These are phyloP conservation scores for Leucoma salicis DNA, from an alignment of 2,888 invertebrate genomes.

Conservation along the genomic window DNA sequence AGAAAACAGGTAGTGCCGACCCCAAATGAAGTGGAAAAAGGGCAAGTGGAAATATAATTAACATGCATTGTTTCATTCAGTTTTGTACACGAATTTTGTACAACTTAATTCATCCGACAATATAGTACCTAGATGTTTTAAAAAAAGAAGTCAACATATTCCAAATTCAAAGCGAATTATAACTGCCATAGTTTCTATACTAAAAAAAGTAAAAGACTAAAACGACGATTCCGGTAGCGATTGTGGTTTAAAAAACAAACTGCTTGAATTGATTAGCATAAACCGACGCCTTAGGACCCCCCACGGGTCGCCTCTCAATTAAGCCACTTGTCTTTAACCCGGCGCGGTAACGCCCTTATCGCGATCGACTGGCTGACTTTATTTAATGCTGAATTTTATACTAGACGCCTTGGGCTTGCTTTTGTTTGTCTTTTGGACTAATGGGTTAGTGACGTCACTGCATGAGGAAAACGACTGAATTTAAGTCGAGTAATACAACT, in stretches of 20 bases:
- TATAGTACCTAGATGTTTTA: not conserved
- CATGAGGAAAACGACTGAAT: too few relatives aligned
- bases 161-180: conserved; percentile 36
- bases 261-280: conserved; percentile 80
- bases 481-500: too few relatives aligned
- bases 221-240: conserved; percentile 57
- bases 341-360: conserved; percentile 71
- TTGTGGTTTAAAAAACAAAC: conserved; percentile 71
- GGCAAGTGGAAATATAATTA: too few relatives aligned
- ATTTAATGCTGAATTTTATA: conserved; percentile 64
- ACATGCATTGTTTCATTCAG: too few relatives aligned
- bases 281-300: conserved; percentile 70
- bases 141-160: conserved; percentile 27
- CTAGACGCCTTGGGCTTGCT: conserved; percentile 40
- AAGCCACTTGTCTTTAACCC: conserved; percentile 77
- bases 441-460: conserved; percentile 14
- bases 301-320: conserved; percentile 74
- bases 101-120: too few relatives aligned
- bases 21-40: too few relatives aligned
- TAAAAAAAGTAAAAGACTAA: conserved; percentile 41
- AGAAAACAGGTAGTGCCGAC: too few relatives aligned
- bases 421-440: conserved; percentile 30
- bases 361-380: conserved; percentile 59
- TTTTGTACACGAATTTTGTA: too few relatives aligned
- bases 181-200: conserved; percentile 25